Base-by-base conservation (phyloP, 1,140 invertebrate species). In the Mizuhopecten yessoensis region DNA sequence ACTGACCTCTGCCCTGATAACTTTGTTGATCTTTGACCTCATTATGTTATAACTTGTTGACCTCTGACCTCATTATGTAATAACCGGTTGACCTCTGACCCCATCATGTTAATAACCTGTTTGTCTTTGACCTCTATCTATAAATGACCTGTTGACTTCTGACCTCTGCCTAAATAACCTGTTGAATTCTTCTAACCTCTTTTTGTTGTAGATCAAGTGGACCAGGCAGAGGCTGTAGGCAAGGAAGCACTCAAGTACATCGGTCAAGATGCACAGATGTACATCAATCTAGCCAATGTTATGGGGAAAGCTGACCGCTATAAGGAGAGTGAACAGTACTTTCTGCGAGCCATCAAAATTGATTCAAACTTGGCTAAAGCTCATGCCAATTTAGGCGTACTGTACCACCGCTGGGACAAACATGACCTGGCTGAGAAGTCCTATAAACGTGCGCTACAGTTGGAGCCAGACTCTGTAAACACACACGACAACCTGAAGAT, bases 401-500 rank as follows among this genome's bases (percentile, higher is more conserved):
- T 99, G 0, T 99, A 99, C 97, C 99, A 99, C 96, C 97, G 98
- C 49, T 99, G 98, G 98, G 98, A 98, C 88, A 98, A 98, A 97
- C 97, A 97, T 92, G 96, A 97, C 0, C 96, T 97, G 92, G 99
- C 99, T 3, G 97, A 98, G 95, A 95, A 97, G 89, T 97, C 98
- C 96, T 99, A 99, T 95, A 97, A 97, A 90, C 97, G 97, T 96
- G 98, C 98, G 20, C 96, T 99, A 49, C 96, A 97, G 94, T 95
- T 99, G 1, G 97, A 98, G 95, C 98, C 98, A 7, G 95, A 87
- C 13, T 92, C 93, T 88, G 86, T 89, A 34, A 93, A 90, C 34
- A 90, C 93, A 13, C 34, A 90, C 89, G 97, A 97, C 86, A 98
- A 98, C 96, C 97, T 98, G 34, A 93, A 95, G 23, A 95, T 97